Percentiles rank a stretch among this genome's conserved stretches.
Evolutionary conservation across 2,797 vertebrate genomes (phyloP).

Genomic region (Pangasius larnaudii): DNA sequence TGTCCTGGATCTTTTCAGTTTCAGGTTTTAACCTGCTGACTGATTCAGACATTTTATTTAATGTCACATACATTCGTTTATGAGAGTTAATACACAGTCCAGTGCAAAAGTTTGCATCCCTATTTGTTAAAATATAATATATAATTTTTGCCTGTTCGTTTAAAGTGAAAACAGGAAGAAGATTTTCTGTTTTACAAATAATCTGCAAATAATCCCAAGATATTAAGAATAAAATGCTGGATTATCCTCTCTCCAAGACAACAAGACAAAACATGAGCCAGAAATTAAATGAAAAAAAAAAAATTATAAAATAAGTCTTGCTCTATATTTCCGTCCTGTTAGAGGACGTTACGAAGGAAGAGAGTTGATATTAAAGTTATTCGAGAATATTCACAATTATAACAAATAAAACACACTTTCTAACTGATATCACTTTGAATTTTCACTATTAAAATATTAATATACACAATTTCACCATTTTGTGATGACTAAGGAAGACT

Average conservation of each 20-base stretch:
- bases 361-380: neutral
- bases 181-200: neutral
- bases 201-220: neutral
- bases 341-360: neutral
- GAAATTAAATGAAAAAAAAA: neutral
- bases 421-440: neutral
- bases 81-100: neutral
- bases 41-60: neutral
- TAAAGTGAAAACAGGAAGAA: neutral
- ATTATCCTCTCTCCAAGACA: neutral
- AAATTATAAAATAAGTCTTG: neutral
- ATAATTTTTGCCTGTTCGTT: neutral
- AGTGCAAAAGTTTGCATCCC: conserved; percentile 7
- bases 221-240: neutral
- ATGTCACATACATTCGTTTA: neutral
- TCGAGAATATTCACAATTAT: neutral
- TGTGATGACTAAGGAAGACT: neutral
- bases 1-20: neutral
- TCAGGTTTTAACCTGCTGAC: neutral
- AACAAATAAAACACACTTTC: neutral
- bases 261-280: neutral
- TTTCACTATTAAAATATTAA: neutral
- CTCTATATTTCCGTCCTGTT: neutral
- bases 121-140: neutral
- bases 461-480: neutral